Base-by-base conservation (phyloP, 2,797 vertebrate species). In the Choloepus didactylus region DNA sequence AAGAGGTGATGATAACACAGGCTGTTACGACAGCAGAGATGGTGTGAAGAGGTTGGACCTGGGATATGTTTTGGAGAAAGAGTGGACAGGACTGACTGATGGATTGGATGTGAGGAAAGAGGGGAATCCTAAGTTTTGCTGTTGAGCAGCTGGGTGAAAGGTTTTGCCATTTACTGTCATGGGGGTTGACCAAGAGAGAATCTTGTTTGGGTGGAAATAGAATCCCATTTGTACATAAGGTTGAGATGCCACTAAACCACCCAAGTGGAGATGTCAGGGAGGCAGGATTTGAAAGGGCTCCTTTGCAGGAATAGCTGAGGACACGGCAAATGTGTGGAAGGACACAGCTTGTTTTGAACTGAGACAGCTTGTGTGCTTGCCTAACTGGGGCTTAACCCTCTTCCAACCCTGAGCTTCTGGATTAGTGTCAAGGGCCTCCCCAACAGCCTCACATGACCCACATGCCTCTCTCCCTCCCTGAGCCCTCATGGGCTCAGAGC, bases 311-410 rank as follows among this genome's bases (percentile, higher is more conserved):
- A 31, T 31, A 73, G 69, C 18, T 0, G 80, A 96, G 95, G 94
- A 97, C 96, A 96, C 64, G 29, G 84, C 89, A 97, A 96, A 97
- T 97, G 87, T 41, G 4, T 89, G 79, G 29, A 92, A 91, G 94
- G 92, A 83, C 41, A 46, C 9, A 59, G 56, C 38, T 41, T 41
- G 54, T 31, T 87, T 72, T 70, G 75, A 41, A 46, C 87, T 51
- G 75, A 93, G 93, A 97, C 97, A 96, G 96, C 97, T 87, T 95
- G 95, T 97, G 97, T 19, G 12, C 91, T 59, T 75, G 80, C 96
- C 96, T 98, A 96, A 97, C 84, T 90, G 93, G 93, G 76, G 93
- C 73, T 95, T 98, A 98, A 97, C 97, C 97, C 93, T 95, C 92
- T 94, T 91, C 91, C 0, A 23, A 89, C 92, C 95, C 89, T 95